phyloP scores from a whole-genome alignment of 2,888 invertebrate species.

The Antheraea assamensis region DNA sequence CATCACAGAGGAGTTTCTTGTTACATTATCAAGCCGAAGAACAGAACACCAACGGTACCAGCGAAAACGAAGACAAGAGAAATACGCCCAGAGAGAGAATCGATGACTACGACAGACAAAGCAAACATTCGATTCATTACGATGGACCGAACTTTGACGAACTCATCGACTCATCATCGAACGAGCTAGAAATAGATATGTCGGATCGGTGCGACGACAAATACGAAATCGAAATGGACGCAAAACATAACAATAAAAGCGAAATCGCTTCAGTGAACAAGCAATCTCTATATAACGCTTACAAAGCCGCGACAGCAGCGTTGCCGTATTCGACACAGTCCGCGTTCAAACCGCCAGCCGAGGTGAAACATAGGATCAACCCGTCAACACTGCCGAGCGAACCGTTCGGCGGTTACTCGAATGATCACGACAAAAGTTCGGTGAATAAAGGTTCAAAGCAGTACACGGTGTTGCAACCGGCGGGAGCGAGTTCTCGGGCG shows the following conservation, averaged over 20 bases:
- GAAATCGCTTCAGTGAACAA: constrained; percentile 77
- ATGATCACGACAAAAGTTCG: constrained; percentile 72
- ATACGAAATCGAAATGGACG: constrained; percentile 82
- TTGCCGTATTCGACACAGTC: constrained; percentile 89
- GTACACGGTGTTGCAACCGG: constrained; percentile 93
- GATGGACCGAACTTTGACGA: constrained; percentile 90
- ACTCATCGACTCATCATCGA: constrained; percentile 88
- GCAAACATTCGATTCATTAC: constrained; percentile 83
- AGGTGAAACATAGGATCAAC: constrained; percentile 81
- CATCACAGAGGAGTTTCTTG: constrained; percentile 86
- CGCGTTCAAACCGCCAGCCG: constrained; percentile 90
- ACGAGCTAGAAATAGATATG: constrained; percentile 90
- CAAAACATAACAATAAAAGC: constrained; percentile 73
- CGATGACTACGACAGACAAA: constrained; percentile 68
- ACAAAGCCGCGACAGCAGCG: constrained; percentile 79
- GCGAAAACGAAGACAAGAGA: constrained; percentile 50
- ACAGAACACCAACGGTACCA: constrained; percentile 50
- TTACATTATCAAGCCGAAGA: constrained; percentile 55
- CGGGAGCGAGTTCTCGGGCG: constrained; percentile 89
- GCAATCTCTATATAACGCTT: constrained; percentile 80
- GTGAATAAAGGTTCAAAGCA: constrained; percentile 85
- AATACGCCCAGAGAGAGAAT: constrained; percentile 60
- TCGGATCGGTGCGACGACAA: constrained; percentile 86
- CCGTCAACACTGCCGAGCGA: constrained; percentile 81
- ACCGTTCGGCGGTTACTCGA: constrained; percentile 88